Conservation (phyloP, 1,140 invertebrate genomes). For the Meloidogyne floridensis region DNA sequence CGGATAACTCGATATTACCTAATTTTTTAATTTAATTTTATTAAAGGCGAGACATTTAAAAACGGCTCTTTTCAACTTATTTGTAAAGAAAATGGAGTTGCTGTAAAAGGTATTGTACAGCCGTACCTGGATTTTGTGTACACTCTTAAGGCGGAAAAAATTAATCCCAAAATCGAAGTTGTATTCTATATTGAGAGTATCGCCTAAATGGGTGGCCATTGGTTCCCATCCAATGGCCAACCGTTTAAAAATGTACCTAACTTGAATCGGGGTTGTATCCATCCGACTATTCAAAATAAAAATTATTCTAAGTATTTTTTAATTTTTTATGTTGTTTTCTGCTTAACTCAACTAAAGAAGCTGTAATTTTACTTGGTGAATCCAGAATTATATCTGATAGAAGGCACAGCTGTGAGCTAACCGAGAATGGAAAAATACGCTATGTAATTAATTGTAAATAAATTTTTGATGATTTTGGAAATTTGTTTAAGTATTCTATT, state of each 20-base stretch:
- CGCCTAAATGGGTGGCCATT: no score
- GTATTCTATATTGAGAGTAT: no score
- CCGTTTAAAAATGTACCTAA: no score
- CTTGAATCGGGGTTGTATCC: no score
- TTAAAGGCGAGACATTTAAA: constrained; percentile 52
- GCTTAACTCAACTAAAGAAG: constrained; percentile 52
- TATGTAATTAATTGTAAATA: constrained; percentile 59
- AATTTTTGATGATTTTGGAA: background rate
- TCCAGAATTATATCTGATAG: constrained; percentile 56
- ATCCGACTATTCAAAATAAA: background rate
- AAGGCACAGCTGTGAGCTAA: constrained; percentile 55
- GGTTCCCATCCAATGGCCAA: no score
- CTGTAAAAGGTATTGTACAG: constrained; percentile 47
- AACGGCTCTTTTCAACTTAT: constrained; percentile 64
- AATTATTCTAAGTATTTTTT: constrained; percentile 6
- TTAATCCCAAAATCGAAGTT: no score
- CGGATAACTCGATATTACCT: no score
- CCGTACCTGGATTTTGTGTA: no score
- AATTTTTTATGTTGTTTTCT: constrained; percentile 59
- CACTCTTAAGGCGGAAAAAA: no score
- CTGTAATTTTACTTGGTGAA: constrained; percentile 56
- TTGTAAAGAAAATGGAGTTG: constrained; percentile 57
- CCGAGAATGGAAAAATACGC: constrained; percentile 59
- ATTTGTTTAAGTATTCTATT: no score
- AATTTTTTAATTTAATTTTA: background rate